Evolutionary conservation across 2,797 vertebrate genomes (phyloP).

Genomic region (Fundulus diaphanus): DNA sequence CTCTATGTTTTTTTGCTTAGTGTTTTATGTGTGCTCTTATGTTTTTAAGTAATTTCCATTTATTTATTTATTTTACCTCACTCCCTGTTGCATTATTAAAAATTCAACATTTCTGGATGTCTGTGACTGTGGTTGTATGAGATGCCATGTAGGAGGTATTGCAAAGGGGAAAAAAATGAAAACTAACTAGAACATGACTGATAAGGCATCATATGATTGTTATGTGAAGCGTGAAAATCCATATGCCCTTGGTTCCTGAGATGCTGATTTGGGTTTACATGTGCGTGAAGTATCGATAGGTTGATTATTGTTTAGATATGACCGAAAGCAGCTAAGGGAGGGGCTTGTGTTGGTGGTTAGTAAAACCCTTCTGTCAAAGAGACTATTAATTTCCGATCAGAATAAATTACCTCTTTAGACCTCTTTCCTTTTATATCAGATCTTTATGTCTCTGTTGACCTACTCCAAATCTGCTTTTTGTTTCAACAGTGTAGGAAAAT

Average conservation of each 20-base stretch:
- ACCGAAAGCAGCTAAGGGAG: neutral
- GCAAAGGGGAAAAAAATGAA: neutral
- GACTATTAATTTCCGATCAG: neutral
- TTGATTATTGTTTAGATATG: neutral
- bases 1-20: neutral
- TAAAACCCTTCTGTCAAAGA: neutral
- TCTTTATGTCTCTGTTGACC: neutral
- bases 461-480: neutral
- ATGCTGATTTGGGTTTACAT: neutral
- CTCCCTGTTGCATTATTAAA: too few relatives aligned
- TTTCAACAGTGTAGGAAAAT: neutral
- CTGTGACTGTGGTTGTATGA: neutral
- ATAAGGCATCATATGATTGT: too few relatives aligned
- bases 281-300: neutral
- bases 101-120: neutral
- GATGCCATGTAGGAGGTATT: neutral
- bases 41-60: neutral
- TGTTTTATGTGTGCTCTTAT: neutral
- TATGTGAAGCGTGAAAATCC: neutral
- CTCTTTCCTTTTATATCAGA: neutral
- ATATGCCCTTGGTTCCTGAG: neutral
- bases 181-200: neutral
- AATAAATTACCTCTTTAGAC: neutral
- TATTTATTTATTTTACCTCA: too few relatives aligned
- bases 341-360: neutral